These are phyloP conservation scores for Alaudala cheleensis DNA, from an alignment of 2,113 vertebrate species.

Conservation along the genomic window DNA sequence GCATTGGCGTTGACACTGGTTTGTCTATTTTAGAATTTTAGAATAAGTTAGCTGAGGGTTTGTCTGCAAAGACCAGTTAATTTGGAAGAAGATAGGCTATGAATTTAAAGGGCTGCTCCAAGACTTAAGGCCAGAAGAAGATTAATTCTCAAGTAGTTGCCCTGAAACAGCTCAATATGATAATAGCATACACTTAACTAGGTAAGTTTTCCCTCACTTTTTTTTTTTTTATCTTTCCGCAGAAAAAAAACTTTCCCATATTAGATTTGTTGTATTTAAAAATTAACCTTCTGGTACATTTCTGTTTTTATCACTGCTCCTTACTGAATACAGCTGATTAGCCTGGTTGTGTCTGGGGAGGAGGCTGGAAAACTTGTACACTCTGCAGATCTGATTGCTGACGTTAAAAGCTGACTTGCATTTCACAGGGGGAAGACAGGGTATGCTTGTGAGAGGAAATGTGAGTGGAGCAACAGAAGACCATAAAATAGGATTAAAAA, in stretches of 20 bases:
- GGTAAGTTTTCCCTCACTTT: not conserved
- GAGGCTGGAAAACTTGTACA: not conserved
- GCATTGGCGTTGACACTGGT: not conserved
- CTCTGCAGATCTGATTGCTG: not conserved
- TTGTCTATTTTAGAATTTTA: slow-evolving; percentile 24
- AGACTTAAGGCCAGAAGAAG: not conserved
- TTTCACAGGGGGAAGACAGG: not conserved
- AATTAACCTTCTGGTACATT: slow-evolving; percentile 18
- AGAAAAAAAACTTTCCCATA: not conserved
- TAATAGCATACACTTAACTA: not conserved
- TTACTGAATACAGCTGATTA: not conserved
- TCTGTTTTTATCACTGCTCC: not conserved
- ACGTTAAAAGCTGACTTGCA: slow-evolving; percentile 16
- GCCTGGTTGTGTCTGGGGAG: not conserved
- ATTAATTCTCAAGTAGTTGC: not conserved
- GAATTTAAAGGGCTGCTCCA: slow-evolving; percentile 34
- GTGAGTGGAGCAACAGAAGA: not conserved
- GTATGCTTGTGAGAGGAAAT: not conserved
- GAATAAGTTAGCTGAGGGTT: slow-evolving; percentile 27
- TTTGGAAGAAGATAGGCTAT: not conserved
- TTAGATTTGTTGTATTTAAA: not conserved
- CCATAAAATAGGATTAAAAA: slow-evolving; percentile 35
- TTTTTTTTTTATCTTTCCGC: not conserved
- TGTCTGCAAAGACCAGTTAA: slow-evolving; percentile 30
- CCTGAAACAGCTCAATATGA: not conserved